Percentiles rank a stretch among this genome's conserved stretches.
phyloP scores from a whole-genome alignment of 2,797 vertebrate species.

The Poecilia gillii region DNA sequence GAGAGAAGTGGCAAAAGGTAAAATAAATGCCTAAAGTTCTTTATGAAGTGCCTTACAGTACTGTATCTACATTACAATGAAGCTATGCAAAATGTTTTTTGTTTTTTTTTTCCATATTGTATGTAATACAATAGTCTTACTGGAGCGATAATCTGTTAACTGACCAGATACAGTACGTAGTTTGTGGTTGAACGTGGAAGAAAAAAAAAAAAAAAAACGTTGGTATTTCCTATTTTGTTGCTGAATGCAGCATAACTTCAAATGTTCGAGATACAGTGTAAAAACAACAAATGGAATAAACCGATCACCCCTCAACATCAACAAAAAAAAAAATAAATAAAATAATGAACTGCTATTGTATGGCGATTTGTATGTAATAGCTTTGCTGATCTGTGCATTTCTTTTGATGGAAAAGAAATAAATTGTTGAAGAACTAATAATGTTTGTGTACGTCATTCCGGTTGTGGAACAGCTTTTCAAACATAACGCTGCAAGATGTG shows the following conservation, averaged over 20 bases:
- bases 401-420: slow-evolving; percentile 86
- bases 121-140: slow-evolving; percentile 84
- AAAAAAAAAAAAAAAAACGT: slow-evolving; percentile 35
- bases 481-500: background rate
- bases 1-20: slow-evolving; percentile 75
- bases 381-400: slow-evolving; percentile 90
- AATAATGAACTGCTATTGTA: slow-evolving; percentile 79
- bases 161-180: slow-evolving; percentile 57
- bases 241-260: slow-evolving; percentile 78
- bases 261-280: slow-evolving; percentile 66
- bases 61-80: slow-evolving; percentile 90
- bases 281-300: slow-evolving; percentile 68
- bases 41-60: slow-evolving; percentile 93
- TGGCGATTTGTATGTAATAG: slow-evolving; percentile 91
- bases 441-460: background rate
- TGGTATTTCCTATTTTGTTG: slow-evolving; percentile 60
- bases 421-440: slow-evolving; percentile 84
- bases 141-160: slow-evolving; percentile 70
- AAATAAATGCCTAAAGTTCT: slow-evolving; percentile 84
- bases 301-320: slow-evolving; percentile 65
- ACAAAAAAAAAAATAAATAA: slow-evolving; percentile 76
- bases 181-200: slow-evolving; percentile 70
- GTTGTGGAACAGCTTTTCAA: slow-evolving; percentile 64
- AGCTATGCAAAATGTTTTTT: slow-evolving; percentile 93
- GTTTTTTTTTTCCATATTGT: slow-evolving; percentile 82